These are phyloP conservation scores for Heliconius ismenius DNA, from an alignment of 2,888 invertebrate genomes.

Conservation along the genomic window DNA sequence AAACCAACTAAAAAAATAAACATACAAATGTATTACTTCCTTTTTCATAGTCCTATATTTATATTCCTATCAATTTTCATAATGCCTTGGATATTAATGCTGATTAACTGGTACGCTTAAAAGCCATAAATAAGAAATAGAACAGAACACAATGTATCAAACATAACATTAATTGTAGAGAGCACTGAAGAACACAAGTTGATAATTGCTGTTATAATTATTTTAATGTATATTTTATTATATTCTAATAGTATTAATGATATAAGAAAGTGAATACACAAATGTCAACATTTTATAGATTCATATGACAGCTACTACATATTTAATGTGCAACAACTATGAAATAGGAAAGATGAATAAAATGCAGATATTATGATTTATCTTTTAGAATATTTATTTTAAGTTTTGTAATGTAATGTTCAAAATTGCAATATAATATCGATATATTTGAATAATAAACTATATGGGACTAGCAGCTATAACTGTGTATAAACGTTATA, in stretches of 20 bases:
- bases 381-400: conserved; percentile 2
- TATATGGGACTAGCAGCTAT: neutral
- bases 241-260: neutral
- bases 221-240: conserved; percentile 4
- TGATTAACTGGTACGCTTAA: neutral
- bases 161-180: neutral
- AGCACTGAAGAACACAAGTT: neutral
- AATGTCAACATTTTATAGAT: neutral
- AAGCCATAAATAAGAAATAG: neutral
- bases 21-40: neutral
- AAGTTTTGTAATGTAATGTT: too few species aligned
- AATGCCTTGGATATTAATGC: neutral
- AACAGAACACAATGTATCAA: neutral
- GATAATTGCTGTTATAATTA: neutral
- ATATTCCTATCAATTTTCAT: neutral
- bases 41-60: too few species aligned
- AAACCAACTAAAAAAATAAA: neutral
- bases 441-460: neutral
- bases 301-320: conserved; percentile 2
- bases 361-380: neutral
- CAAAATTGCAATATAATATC: too few species aligned
- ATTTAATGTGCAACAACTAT: neutral
- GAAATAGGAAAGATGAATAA: conserved; percentile 2
- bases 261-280: neutral
- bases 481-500: neutral